Conservation (phyloP, 2,888 invertebrate genomes). For the Ypsolopha scabrella region DNA sequence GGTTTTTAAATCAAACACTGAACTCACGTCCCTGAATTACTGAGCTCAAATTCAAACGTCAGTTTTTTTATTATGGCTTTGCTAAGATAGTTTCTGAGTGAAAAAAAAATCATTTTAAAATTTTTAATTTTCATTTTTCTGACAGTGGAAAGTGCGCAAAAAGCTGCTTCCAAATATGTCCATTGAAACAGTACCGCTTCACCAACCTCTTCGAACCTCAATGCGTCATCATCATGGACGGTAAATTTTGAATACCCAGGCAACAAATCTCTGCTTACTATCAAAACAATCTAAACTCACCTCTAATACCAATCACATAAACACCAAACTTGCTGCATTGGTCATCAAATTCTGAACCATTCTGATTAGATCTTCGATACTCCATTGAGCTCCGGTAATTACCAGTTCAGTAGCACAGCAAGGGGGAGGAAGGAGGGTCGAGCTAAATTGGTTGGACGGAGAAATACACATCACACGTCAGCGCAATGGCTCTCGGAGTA, state of each 20-base stretch:
- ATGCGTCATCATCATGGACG: conserved; percentile 45
- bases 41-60: no score
- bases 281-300: conserved; percentile 16
- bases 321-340: conserved; percentile 12
- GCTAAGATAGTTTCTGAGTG: no score
- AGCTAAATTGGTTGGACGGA: conserved; percentile 23
- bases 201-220: no score
- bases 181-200: no score
- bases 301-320: conserved; percentile 15
- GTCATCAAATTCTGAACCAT: conserved; percentile 27
- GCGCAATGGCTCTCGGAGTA: conserved; percentile 43
- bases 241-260: conserved; percentile 53
- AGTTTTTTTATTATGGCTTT: no score
- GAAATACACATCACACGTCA: conserved; percentile 53
- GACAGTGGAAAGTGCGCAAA: no score
- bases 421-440: conserved; percentile 18
- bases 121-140: no score
- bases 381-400: background rate
- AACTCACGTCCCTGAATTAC: no score
- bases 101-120: no score
- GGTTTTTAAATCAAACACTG: no score
- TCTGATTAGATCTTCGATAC: conserved; percentile 21
- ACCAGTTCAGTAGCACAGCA: conserved; percentile 1
- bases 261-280: conserved; percentile 36
- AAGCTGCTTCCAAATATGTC: no score